Evolutionary conservation across 2,888 invertebrate species (phyloP).

Genomic region (Tortricodes alternella): DNA sequence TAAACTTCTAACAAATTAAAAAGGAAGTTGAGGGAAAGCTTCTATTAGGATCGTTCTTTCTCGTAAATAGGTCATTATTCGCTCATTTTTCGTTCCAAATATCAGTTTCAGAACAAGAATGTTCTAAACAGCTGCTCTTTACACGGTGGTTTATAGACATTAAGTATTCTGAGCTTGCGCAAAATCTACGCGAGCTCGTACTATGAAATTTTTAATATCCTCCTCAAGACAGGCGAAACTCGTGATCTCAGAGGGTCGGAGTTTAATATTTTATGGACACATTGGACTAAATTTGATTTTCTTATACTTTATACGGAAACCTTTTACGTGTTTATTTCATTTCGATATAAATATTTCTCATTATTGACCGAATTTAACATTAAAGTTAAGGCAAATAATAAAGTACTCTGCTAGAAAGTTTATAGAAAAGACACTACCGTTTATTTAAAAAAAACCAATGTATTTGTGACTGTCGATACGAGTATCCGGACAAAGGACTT

Average conservation of each 20-base stretch:
- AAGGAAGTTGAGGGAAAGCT: too few species aligned
- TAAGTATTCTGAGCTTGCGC: conserved; percentile 9
- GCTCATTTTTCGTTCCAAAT: not conserved
- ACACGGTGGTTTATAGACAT: conserved; percentile 3
- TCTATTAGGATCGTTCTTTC: too few species aligned
- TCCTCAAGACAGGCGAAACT: conserved; percentile 58
- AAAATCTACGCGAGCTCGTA: conserved; percentile 56
- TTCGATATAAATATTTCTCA: too few species aligned
- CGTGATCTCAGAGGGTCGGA: conserved; percentile 51
- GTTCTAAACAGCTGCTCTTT: not conserved
- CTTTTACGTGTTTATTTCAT: too few species aligned
- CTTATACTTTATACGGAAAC: conserved; percentile 46
- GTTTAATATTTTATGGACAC: conserved; percentile 72
- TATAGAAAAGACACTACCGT: too few species aligned
- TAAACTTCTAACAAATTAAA: too few species aligned
- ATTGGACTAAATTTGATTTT: conserved; percentile 68
- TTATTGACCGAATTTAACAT: too few species aligned
- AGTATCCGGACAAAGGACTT: too few species aligned
- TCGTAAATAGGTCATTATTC: not conserved
- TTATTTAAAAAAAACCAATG: too few species aligned
- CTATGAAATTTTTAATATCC: conserved; percentile 67
- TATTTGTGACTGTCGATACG: too few species aligned
- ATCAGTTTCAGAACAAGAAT: not conserved
- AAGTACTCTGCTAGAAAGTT: too few species aligned
- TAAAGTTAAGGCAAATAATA: too few species aligned